A percentile compares a stretch with the other conserved stretches of the same genome.
Evolutionary conservation across 1,140 invertebrate genomes (phyloP).

Genomic region (Trachelipus rathkii): DNA sequence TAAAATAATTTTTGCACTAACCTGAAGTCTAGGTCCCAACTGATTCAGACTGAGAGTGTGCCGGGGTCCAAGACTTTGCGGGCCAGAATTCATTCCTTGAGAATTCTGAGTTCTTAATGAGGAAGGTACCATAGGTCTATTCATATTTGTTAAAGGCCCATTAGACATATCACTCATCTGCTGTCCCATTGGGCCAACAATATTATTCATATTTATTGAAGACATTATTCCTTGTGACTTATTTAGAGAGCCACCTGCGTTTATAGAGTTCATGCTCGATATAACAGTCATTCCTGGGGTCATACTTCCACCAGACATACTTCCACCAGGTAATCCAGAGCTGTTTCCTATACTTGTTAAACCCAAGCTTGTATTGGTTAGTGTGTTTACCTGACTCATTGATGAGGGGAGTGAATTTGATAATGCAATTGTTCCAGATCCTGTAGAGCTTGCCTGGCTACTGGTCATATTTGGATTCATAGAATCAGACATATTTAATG

Average conservation of each 20-base stretch:
- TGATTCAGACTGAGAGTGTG: background rate
- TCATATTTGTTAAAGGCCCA: constrained; percentile 1
- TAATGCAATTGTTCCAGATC: background rate
- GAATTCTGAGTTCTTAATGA: background rate
- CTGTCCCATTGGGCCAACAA: background rate
- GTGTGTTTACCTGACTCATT: background rate
- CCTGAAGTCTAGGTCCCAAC: background rate
- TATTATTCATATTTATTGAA: background rate
- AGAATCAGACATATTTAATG: too few species aligned
- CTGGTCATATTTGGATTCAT: too few species aligned
- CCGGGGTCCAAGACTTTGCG: background rate
- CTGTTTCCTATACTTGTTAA: background rate
- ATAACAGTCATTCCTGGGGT: background rate
- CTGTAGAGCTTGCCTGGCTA: too few species aligned
- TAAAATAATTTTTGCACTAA: background rate
- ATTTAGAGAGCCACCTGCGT: background rate
- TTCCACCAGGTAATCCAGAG: background rate
- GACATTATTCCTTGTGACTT: constrained; percentile 2
- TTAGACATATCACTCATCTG: background rate
- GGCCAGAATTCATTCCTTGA: background rate
- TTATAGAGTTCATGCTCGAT: background rate
- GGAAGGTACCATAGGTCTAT: background rate
- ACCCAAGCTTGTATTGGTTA: background rate
- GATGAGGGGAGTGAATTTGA: background rate
- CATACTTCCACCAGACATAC: constrained; percentile 2